Percentiles rank a stretch among this genome's conserved stretches.
These are phyloP conservation scores for Zeuzera pyrina DNA, from an alignment of 2,888 invertebrate species.

Conservation along the genomic window DNA sequence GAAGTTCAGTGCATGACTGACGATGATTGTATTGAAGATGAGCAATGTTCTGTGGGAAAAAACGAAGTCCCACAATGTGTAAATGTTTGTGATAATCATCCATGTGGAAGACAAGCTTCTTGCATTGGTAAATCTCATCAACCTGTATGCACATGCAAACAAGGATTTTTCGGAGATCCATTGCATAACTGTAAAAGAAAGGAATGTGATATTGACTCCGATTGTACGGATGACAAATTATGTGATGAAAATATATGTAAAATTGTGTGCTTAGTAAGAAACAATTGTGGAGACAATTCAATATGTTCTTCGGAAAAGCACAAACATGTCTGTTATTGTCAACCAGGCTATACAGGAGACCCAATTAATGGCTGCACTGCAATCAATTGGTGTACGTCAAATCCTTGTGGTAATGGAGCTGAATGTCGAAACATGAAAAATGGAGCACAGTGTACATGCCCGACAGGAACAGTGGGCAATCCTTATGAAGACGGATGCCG, in stretches of 20 bases:
- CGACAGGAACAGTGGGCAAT: conserved; percentile 85
- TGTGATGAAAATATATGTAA: conserved; percentile 89
- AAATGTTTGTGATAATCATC: conserved; percentile 80
- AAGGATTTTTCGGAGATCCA: conserved; percentile 87
- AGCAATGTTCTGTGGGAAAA: conserved; percentile 78
- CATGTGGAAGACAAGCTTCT: conserved; percentile 88
- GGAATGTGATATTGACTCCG: conserved; percentile 79
- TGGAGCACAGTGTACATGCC: conserved; percentile 85
- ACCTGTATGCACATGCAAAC: conserved; percentile 83
- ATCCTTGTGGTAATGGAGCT: conserved; percentile 86
- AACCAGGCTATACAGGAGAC: conserved; percentile 90
- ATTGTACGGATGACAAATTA: conserved; percentile 87
- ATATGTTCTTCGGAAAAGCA: conserved; percentile 90
- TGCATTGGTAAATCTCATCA: conserved; percentile 83
- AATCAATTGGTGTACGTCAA: conserved; percentile 84
- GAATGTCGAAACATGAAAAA: conserved; percentile 86
- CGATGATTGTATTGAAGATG: conserved; percentile 80
- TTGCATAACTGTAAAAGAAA: conserved; percentile 85
- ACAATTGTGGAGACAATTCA: conserved; percentile 88
- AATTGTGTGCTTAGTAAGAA: conserved; percentile 87
- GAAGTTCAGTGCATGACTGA: conserved; percentile 83
- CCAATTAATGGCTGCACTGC: conserved; percentile 79
- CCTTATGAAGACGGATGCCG: conserved; percentile 88
- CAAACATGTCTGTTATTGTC: conserved; percentile 82
- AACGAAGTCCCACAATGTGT: conserved; percentile 85